Evolutionary conservation across 2,113 vertebrate genomes (phyloP).

Genomic region (Bostrychus sinensis): DNA sequence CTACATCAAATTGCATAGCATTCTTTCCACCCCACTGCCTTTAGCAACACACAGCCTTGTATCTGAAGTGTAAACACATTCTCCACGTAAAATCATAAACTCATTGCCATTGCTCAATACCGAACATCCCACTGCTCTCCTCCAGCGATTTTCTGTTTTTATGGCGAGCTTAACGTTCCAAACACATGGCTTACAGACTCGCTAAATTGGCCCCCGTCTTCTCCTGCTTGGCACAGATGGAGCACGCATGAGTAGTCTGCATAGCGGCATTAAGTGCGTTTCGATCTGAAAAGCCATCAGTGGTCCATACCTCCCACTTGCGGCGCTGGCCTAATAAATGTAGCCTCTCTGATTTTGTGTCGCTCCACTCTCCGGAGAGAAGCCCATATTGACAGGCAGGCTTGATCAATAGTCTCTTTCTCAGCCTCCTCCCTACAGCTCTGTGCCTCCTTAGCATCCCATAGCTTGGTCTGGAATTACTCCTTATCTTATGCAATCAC

Average conservation of each 20-base stretch:
- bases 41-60: background rate
- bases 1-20: background rate
- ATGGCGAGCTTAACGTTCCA: constrained; percentile 42
- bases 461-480: constrained; percentile 33
- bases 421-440: constrained; percentile 3
- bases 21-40: background rate
- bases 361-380: constrained; percentile 55
- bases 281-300: constrained; percentile 59
- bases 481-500: constrained; percentile 41
- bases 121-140: constrained; percentile 31
- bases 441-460: constrained; percentile 21
- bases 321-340: constrained; percentile 48
- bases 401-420: constrained; percentile 65
- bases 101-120: constrained; percentile 25
- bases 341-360: constrained; percentile 49
- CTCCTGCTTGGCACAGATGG: constrained; percentile 26
- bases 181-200: constrained; percentile 27
- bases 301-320: background rate
- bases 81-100: constrained; percentile 46
- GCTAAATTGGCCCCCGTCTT: constrained; percentile 52
- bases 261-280: constrained; percentile 57
- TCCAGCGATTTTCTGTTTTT: constrained; percentile 46
- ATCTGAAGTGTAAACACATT: constrained; percentile 1
- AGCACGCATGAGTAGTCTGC: constrained; percentile 51
- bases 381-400: constrained; percentile 50